These are phyloP conservation scores for Polypterus bichir DNA, from an alignment of 2,113 vertebrate genomes.

Conservation along the genomic window DNA sequence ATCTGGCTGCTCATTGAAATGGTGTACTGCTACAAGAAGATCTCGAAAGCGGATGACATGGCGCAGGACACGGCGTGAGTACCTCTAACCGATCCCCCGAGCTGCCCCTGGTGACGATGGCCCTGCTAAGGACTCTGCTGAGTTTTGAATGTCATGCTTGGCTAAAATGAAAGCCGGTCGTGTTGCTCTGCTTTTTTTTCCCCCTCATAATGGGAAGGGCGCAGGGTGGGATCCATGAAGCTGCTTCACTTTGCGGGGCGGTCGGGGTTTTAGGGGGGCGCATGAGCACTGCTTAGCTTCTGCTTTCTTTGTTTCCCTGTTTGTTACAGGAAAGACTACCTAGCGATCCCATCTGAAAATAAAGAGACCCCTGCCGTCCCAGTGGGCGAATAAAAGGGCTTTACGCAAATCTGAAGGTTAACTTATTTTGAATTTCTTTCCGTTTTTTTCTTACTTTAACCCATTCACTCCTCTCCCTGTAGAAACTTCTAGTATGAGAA, in stretches of 20 bases:
- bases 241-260: not conserved
- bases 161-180: not conserved
- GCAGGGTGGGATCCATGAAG: not conserved
- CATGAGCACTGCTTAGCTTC: constrained; percentile 25
- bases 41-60: constrained; percentile 83
- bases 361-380: constrained; percentile 74
- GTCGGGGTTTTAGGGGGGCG: constrained; percentile 5
- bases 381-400: constrained; percentile 67
- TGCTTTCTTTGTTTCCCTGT: constrained; percentile 29
- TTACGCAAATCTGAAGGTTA: constrained; percentile 41
- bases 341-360: constrained; percentile 87
- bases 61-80: constrained; percentile 85
- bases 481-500: too few relatives aligned
- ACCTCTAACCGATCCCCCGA: not conserved
- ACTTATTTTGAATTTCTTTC: constrained; percentile 28
- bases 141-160: not conserved
- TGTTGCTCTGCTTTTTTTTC: not conserved
- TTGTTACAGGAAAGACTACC: constrained; percentile 77
- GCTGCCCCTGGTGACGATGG: not conserved
- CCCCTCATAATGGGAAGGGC: not conserved
- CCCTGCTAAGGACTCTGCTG: not conserved
- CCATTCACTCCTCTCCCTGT: too few relatives aligned
- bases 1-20: constrained; percentile 91
- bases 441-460: too few relatives aligned
- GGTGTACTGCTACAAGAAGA: constrained; percentile 96